Conservation (phyloP, 2,888 invertebrate genomes). For the Pemphredon lugubris region DNA sequence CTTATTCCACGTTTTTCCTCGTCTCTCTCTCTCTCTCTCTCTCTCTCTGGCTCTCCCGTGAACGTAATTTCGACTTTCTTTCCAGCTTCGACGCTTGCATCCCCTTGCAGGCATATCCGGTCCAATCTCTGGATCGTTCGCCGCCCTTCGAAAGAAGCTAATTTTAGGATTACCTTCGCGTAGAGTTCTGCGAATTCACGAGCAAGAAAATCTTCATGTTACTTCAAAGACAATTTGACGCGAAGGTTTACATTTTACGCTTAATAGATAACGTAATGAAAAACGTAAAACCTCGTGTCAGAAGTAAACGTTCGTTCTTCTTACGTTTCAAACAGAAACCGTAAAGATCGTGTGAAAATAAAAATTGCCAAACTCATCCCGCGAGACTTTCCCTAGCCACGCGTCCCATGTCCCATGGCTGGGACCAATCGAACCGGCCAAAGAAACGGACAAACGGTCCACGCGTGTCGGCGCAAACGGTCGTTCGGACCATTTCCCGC, state of each 20-base stretch:
- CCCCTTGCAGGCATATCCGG: conserved; percentile 50
- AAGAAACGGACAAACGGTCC: conserved; percentile 15
- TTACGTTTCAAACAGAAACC: not conserved
- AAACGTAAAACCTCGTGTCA: too few species aligned
- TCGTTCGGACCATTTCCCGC: conserved; percentile 58
- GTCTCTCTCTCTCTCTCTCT: conserved; percentile 4
- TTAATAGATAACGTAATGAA: too few species aligned
- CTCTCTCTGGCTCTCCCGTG: conserved; percentile 12
- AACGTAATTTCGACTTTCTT: conserved; percentile 44
- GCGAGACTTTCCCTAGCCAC: too few species aligned
- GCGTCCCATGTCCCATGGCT: not conserved
- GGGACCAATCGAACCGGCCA: conserved; percentile 4
- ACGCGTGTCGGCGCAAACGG: conserved; percentile 31
- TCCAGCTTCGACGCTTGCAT: conserved; percentile 52
- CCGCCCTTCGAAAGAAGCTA: conserved; percentile 18
- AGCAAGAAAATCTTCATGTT: not conserved
- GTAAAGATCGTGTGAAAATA: not conserved
- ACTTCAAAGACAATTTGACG: too few species aligned
- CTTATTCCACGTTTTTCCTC: not conserved
- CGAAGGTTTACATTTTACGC: too few species aligned
- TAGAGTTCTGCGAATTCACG: conserved; percentile 12
- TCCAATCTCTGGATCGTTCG: conserved; percentile 14
- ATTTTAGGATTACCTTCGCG: conserved; percentile 18
- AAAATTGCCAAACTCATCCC: too few species aligned
- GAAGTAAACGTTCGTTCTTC: too few species aligned